These are phyloP conservation scores for Mesoligia furuncula DNA, from an alignment of 2,888 invertebrate species.

Conservation along the genomic window DNA sequence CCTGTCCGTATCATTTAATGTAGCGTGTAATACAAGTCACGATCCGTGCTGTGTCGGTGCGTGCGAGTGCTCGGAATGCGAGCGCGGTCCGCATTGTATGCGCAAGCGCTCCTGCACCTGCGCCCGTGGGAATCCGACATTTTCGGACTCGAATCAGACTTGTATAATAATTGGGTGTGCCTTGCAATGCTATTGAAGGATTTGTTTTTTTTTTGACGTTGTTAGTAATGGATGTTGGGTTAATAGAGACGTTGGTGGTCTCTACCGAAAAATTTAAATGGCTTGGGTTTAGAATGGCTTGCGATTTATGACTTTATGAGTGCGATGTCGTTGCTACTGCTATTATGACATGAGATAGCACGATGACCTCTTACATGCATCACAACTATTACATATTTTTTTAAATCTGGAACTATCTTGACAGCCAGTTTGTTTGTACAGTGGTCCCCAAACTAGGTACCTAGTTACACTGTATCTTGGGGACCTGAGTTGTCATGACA, in stretches of 20 bases:
- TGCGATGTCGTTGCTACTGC: not conserved
- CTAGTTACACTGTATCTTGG: not conserved
- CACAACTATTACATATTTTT: not conserved
- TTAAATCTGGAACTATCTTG: not conserved
- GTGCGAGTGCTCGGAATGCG: slow-evolving; percentile 73
- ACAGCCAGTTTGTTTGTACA: not conserved
- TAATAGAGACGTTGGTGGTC: slow-evolving; percentile 54
- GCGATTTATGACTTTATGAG: not conserved
- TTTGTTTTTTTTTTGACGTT: slow-evolving; percentile 32
- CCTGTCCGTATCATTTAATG: slow-evolving; percentile 54
- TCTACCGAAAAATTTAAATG: not conserved
- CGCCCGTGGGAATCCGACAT: slow-evolving; percentile 77
- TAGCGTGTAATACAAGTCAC: slow-evolving; percentile 72
- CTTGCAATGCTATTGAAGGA: slow-evolving; percentile 38
- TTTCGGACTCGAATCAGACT: slow-evolving; percentile 64
- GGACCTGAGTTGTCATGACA: no score
- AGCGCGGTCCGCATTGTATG: slow-evolving; percentile 73
- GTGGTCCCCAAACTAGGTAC: not conserved
- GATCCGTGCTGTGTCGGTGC: slow-evolving; percentile 54
- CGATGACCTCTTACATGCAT: no score
- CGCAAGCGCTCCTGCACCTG: slow-evolving; percentile 70
- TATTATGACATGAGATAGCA: not conserved
- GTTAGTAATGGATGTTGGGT: slow-evolving; percentile 13
- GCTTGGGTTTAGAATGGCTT: not conserved
- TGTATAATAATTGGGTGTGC: slow-evolving; percentile 56